These are phyloP conservation scores for Entomyzon cyanotis DNA, from an alignment of 2,113 vertebrate species.

Conservation along the genomic window DNA sequence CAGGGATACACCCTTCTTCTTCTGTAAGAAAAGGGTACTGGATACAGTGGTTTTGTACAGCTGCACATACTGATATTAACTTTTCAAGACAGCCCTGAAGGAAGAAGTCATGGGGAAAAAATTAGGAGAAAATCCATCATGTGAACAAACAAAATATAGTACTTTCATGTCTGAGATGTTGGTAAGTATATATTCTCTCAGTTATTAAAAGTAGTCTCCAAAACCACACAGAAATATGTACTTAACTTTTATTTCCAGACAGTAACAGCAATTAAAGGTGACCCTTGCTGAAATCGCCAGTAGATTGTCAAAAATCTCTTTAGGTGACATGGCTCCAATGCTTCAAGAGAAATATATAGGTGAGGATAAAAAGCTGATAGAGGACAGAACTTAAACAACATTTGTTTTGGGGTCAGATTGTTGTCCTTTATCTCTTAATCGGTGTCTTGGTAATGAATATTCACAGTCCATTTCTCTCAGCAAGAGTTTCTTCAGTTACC, in stretches of 20 bases:
- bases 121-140: background rate
- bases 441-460: background rate
- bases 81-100: background rate
- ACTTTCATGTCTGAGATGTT: background rate
- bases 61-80: background rate
- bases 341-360: background rate
- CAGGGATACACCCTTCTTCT: background rate
- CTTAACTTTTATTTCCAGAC: background rate
- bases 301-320: background rate
- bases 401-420: background rate
- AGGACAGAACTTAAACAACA: background rate
- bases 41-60: fast-evolving
- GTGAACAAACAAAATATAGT: background rate
- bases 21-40: background rate
- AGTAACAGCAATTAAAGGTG: background rate
- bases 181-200: background rate
- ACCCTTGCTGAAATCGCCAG: background rate
- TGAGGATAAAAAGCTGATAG: background rate
- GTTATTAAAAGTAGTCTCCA: background rate
- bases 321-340: background rate
- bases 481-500: conserved; percentile 18
- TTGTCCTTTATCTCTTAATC: background rate
- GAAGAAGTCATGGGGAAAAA: background rate
- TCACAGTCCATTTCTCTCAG: conserved; percentile 35
- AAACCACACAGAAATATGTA: background rate